phyloP scores from a whole-genome alignment of 2,797 vertebrate genomes.

The Botia kubotai region DNA sequence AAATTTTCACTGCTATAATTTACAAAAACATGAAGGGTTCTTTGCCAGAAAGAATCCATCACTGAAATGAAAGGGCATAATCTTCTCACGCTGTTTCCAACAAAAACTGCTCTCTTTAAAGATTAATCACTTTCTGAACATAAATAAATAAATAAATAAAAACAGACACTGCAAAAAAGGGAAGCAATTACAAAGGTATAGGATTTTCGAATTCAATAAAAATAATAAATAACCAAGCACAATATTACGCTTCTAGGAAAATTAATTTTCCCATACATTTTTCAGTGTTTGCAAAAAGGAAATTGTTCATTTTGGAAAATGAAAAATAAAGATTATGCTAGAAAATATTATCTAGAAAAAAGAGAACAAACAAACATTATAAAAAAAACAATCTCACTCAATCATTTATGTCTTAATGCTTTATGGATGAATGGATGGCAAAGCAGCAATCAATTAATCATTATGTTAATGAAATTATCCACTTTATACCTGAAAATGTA shows the following conservation, averaged over 20 bases:
- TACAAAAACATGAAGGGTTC: conserved; percentile 10
- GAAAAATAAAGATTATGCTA: neutral
- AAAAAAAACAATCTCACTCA: neutral
- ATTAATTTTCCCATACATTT: neutral
- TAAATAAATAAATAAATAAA: neutral
- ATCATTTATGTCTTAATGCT: neutral
- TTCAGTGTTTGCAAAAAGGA: conserved; percentile 13
- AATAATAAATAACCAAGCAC: neutral
- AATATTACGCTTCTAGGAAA: neutral
- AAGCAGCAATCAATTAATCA: neutral
- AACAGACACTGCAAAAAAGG: neutral
- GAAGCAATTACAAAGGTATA: conserved; percentile 24
- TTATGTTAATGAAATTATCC: too few species aligned
- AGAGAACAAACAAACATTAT: neutral
- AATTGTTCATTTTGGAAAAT: neutral
- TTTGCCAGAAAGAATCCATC: neutral
- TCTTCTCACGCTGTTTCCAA: conserved; percentile 34
- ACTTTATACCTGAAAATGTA: too few species aligned
- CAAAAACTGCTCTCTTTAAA: conserved; percentile 28
- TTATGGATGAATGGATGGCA: neutral
- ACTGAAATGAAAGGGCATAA: conserved; percentile 7
- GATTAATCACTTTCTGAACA: conserved; percentile 29
- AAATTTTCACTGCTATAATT: conserved; percentile 10
- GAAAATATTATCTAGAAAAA: neutral
- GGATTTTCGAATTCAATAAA: conserved; percentile 33